These are phyloP conservation scores for Drosophila azteca DNA, from an alignment of 1,140 invertebrate species.

Conservation along the genomic window DNA sequence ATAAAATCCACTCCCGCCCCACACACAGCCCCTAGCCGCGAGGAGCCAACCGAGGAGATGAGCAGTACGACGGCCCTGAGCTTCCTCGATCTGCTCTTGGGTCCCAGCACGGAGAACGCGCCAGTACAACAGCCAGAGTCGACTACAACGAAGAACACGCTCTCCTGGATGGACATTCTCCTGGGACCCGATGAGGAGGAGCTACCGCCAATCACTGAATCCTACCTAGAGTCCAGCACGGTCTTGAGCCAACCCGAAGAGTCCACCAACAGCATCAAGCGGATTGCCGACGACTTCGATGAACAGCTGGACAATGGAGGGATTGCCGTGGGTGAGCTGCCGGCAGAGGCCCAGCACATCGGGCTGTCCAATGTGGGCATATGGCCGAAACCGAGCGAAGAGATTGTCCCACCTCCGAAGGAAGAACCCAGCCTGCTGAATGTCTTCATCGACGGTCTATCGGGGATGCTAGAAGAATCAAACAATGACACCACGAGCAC, in stretches of 20 bases:
- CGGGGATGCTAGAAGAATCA: slow-evolving; percentile 53
- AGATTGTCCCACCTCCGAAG: slow-evolving; percentile 6
- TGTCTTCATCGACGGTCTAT: slow-evolving; percentile 60
- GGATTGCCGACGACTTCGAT: slow-evolving; percentile 69
- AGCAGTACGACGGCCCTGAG: slow-evolving; percentile 58
- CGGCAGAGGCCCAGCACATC: slow-evolving; percentile 65
- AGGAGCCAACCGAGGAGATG: slow-evolving; percentile 12
- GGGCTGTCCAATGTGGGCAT: slow-evolving; percentile 25
- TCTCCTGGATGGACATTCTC: slow-evolving; percentile 74
- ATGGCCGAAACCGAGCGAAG: slow-evolving; percentile 25
- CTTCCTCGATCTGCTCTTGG: slow-evolving; percentile 68
- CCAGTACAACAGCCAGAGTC: slow-evolving; percentile 10
- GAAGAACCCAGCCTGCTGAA: slow-evolving; percentile 53
- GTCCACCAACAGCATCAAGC: slow-evolving; percentile 50
- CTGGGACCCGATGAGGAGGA: slow-evolving; percentile 76
- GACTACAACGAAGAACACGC: slow-evolving; percentile 54
- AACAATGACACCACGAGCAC: slow-evolving; percentile 22
- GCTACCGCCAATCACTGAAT: slow-evolving; percentile 19
- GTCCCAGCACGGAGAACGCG: slow-evolving; percentile 47
- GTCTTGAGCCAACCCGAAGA: slow-evolving; percentile 2
- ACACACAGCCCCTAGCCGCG: slow-evolving; percentile 3
- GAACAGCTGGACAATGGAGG: slow-evolving; percentile 61
- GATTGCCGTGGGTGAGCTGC: slow-evolving; percentile 63
- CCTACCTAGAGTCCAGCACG: slow-evolving; percentile 20
- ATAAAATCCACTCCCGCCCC: slow-evolving; percentile 23